Evolutionary conservation across 2,888 invertebrate species (phyloP), one percentile per base, ranked within the genome.

Genomic region (Limnephilus auricula): DNA sequence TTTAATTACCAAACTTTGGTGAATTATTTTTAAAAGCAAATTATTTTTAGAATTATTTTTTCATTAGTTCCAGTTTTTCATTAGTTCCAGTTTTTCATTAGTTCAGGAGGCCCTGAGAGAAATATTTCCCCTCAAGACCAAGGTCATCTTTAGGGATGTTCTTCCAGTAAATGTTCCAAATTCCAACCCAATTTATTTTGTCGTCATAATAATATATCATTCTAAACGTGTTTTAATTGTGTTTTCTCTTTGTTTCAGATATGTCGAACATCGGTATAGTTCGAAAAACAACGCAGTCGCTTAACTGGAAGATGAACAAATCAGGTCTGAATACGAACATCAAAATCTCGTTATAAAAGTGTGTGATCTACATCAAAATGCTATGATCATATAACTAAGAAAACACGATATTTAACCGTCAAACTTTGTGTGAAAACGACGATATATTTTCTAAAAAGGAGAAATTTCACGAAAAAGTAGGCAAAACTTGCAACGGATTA

Each of bases 231-330:
- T 31, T 82, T 82, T 34, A 82, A 31, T 32, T 6, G 6, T 82
- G 18, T 82, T 31, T 87, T 87, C 6, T 31, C 6, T 86, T 86
- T 87, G 87, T 87, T 87, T 65, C 87, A 87, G 87, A 87, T 87
- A 50, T 87, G 87, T 87, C 87, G 87, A 50, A 87, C 87, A 65
- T 31, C 65, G 65, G 34, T 65, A 30, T 45, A 50, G 78, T 87
- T 50, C 87, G 15, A 87, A 87, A 65, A 65, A 65, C 65, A 65
- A 50, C 15, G 87, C 87, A 10, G 87, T 87, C 30, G 50, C 65
- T 87, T 65, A 87, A 32, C 50, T 31, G 65, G 87, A 87, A 18
- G 84, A 12, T 37, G 40, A 40, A 40, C 40, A n/a, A 15, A 15
- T 34, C 25, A 34, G 18, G 65, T 32, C 15, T 15, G 50, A 86